Conservation (phyloP, 2,888 invertebrate species). For the Diabrotica balteata region DNA sequence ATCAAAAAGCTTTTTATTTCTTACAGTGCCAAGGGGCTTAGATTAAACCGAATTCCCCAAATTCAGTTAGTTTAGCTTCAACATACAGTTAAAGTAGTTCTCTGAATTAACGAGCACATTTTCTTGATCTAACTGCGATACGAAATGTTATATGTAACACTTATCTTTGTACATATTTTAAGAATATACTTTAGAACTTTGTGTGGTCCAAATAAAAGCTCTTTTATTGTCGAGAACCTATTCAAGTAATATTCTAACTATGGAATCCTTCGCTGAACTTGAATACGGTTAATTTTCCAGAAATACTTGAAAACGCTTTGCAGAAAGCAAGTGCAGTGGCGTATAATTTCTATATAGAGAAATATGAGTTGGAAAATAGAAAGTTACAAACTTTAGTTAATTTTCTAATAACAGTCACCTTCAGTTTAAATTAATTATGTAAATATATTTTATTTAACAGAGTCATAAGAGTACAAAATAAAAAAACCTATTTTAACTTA, state of each 20-base stretch:
- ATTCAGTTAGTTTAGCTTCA: slow-evolving; percentile 23
- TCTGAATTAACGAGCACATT: slow-evolving; percentile 16
- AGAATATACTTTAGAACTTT: background rate
- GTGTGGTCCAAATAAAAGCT: background rate
- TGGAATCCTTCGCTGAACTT: background rate
- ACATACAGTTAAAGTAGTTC: slow-evolving; percentile 14
- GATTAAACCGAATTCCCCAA: slow-evolving; percentile 25
- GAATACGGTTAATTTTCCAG: background rate
- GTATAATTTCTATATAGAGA: too few species aligned
- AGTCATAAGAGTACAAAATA: too few species aligned
- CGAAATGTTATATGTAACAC: too few species aligned
- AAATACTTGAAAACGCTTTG: background rate
- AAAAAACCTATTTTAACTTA: too few species aligned
- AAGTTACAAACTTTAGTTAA: too few species aligned
- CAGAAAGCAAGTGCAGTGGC: background rate
- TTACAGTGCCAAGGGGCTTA: slow-evolving; percentile 15
- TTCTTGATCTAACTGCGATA: slow-evolving; percentile 10
- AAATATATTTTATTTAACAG: too few species aligned
- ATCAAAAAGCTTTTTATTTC: too few species aligned
- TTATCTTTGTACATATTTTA: background rate
- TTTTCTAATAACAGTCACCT: too few species aligned
- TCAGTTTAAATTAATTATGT: too few species aligned
- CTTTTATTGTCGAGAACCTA: background rate
- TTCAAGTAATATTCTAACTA: background rate
- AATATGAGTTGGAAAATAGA: too few species aligned